Base-by-base conservation (phyloP, 2,797 vertebrate species). In the Spheniscus humboldti region DNA sequence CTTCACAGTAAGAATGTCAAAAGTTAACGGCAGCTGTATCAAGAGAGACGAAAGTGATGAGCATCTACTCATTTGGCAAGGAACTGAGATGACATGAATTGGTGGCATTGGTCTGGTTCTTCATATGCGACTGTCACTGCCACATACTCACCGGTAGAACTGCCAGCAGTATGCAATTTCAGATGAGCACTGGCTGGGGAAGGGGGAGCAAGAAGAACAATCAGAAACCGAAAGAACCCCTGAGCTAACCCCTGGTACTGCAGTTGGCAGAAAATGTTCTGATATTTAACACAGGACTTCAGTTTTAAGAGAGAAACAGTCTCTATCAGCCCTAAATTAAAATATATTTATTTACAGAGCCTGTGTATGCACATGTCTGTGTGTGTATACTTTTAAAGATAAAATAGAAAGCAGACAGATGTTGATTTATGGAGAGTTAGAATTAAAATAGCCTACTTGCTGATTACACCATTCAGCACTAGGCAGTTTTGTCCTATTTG, bases 401-500 rank as follows among this genome's bases (percentile, higher is more conserved):
- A 77, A 92, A 91, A 22, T 4, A 78, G 79, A 64, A 71, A 90
- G 76, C 78, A 90, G 82, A 90, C 62, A 92, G 93, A 91, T 88
- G 79, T 81, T 92, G 86, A 92, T 93, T 91, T 77, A 90, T 52
- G 62, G 53, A 87, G 78, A 92, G 47, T 28, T 43, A 68, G 68
- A 92, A 92, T 82, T 85, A 84, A 96, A 96, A 93, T 67, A 92
- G 74, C 85, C 76, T 91, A 24, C 93, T 92, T 86, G 66, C 66
- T 93, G 84, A 92, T 90, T 82, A 84, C 47, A 68, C 78, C 85
- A 91, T 86, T 96, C 90, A 94, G 66, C 79, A 84, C 13, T 24
- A 47, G 76, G 50, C 63, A 43, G 19, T 48, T 96, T 77, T 78
- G 76, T 91, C 41, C 92, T 59, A 41, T 66, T 80, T 78, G 55